Conservation (phyloP, 2,797 vertebrate species). For the Mastacembelus armatus region DNA sequence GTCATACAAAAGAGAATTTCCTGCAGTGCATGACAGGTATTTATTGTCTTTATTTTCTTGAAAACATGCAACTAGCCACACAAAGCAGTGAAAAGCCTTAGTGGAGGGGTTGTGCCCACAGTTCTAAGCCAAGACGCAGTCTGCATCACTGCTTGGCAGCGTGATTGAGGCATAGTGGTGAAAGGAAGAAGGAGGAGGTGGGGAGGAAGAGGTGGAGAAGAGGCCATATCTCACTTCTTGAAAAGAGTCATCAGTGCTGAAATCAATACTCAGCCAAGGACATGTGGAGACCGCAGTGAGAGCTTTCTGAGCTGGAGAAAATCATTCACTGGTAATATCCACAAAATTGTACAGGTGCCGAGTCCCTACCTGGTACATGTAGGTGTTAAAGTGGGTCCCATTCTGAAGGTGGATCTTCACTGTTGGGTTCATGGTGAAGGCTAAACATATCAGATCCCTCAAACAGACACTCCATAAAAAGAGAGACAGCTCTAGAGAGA, state of each 20-base stretch:
- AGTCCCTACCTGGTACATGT: slow-evolving; percentile 89
- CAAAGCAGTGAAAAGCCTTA: slow-evolving; percentile 33
- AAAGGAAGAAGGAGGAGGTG: slow-evolving; percentile 21
- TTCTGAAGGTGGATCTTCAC: slow-evolving; percentile 85
- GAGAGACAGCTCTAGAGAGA: slow-evolving; percentile 32
- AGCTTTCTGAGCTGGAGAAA: slow-evolving; percentile 48
- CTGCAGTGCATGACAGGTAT: slow-evolving; percentile 36
- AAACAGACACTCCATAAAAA: slow-evolving; percentile 67
- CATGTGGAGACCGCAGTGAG: slow-evolving; percentile 56
- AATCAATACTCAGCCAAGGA: slow-evolving; percentile 73
- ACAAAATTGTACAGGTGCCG: slow-evolving; percentile 23
- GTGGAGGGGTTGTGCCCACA: slow-evolving; percentile 17
- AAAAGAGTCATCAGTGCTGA: slow-evolving; percentile 68
- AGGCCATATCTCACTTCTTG: slow-evolving; percentile 64
- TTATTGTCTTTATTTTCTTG: slow-evolving; percentile 30
- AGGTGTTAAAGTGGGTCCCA: slow-evolving; percentile 89
- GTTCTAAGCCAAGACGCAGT: slow-evolving; percentile 43
- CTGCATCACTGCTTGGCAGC: slow-evolving; percentile 36
- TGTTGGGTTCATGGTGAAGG: slow-evolving; percentile 83
- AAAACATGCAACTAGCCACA: slow-evolving; percentile 42
- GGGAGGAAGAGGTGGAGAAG: slow-evolving; percentile 47
- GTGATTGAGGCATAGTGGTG: slow-evolving; percentile 43
- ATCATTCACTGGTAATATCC: slow-evolving; percentile 53
- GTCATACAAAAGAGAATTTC: slow-evolving; percentile 15
- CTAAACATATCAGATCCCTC: slow-evolving; percentile 82